Conservation (phyloP, 2,113 vertebrate species). For the Kryptolebias marmoratus region DNA sequence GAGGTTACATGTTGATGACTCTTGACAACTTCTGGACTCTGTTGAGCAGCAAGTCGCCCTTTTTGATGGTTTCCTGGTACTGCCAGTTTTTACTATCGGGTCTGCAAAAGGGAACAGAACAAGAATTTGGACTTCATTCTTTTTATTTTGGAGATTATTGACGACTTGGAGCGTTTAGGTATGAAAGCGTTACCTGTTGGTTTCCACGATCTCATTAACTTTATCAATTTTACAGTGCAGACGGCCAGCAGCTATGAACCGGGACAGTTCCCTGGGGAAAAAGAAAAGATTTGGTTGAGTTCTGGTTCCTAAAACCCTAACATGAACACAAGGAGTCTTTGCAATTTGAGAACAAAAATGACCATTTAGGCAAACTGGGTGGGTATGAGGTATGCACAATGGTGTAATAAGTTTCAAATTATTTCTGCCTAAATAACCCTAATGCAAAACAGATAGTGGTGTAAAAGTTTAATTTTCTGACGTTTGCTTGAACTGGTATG, state of each 20-base stretch:
- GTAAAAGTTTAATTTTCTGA: too few relatives aligned
- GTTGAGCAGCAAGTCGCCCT: constrained; percentile 96
- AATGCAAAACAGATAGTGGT: too few relatives aligned
- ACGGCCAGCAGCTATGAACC: constrained; percentile 96
- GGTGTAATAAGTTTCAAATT: too few relatives aligned
- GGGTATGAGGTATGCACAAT: too few relatives aligned
- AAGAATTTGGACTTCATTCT: constrained; percentile 8
- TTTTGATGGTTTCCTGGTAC: constrained; percentile 99
- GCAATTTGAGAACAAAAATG: too few relatives aligned
- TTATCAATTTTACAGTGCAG: constrained; percentile 99
- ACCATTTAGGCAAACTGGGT: too few relatives aligned
- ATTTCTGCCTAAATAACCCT: too few relatives aligned
- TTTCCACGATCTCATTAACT: constrained; percentile 99
- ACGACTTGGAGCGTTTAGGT: neutral
- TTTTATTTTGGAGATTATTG: neutral
- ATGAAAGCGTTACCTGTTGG: constrained; percentile 88
- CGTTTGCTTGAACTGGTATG: too few relatives aligned
- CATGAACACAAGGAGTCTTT: neutral
- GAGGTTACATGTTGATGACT: constrained; percentile 95
- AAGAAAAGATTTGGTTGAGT: neutral
- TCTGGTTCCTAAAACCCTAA: neutral
- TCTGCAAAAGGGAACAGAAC: constrained; percentile 75
- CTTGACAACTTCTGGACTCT: constrained; percentile 98
- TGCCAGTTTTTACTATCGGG: constrained; percentile 99
- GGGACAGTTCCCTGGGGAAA: constrained; percentile 90